These are phyloP conservation scores for Brevimyrus niger DNA, from an alignment of 2,113 vertebrate species.

Conservation along the genomic window DNA sequence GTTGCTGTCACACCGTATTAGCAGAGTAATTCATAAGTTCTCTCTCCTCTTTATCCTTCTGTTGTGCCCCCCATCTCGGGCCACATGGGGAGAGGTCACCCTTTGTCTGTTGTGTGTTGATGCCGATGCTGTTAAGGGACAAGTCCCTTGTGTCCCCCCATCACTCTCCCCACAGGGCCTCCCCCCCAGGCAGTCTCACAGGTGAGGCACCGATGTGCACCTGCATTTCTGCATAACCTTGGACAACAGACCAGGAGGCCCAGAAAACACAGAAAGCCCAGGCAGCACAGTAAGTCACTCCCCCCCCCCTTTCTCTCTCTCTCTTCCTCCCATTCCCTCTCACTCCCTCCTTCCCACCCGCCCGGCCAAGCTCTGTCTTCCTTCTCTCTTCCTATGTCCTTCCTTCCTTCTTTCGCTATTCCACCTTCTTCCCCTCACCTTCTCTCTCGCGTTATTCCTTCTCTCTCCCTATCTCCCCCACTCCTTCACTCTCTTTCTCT, in stretches of 20 bases:
- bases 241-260: not conserved
- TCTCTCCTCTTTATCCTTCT: not conserved
- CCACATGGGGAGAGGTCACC: not conserved
- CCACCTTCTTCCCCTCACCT: not conserved
- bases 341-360: not conserved
- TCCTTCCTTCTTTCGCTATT: not conserved
- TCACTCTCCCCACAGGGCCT: not conserved
- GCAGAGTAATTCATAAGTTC: constrained; percentile 18
- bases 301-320: not conserved
- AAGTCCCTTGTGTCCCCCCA: not conserved
- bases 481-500: not conserved
- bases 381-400: not conserved
- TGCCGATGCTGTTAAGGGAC: not conserved
- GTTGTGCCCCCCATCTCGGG: not conserved
- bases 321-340: not conserved
- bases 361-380: no score
- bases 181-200: not conserved
- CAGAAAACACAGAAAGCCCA: not conserved
- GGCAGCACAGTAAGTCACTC: not conserved
- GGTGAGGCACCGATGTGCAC: not conserved
- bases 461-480: not conserved
- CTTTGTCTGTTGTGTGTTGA: not conserved
- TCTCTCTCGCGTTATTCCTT: not conserved
- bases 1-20: constrained; percentile 8
- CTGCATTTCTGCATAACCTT: not conserved